Evolutionary conservation across 2,113 vertebrate species (phyloP).

Genomic region (Erpornis zantholeuca): DNA sequence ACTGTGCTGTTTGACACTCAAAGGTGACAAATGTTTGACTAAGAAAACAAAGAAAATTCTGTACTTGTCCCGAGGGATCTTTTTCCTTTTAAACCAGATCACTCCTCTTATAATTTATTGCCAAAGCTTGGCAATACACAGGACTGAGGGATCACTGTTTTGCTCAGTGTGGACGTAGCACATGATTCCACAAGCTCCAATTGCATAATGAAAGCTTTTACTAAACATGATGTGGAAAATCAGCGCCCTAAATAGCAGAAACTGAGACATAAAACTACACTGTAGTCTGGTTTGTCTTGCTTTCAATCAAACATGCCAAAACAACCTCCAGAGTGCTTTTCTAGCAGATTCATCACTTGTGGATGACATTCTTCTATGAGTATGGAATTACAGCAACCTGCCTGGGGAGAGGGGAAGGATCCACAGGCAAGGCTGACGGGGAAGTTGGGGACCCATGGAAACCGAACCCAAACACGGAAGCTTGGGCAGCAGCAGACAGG

Average conservation of each 20-base stretch:
- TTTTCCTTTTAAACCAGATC: not conserved
- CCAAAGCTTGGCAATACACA: not conserved
- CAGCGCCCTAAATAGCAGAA: not conserved
- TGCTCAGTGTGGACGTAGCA: not conserved
- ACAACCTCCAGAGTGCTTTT: not conserved
- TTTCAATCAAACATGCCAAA: not conserved
- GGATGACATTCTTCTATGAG: fast-evolving
- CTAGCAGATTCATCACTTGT: not conserved
- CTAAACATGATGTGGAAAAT: conserved; percentile 8
- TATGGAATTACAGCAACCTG: not conserved
- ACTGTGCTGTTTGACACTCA: not conserved
- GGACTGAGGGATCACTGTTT: conserved; percentile 24
- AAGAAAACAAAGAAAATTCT: not conserved
- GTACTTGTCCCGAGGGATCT: not conserved
- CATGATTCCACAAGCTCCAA: conserved; percentile 42
- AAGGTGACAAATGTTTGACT: not conserved
- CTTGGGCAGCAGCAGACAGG: not conserved
- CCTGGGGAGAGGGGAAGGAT: not conserved
- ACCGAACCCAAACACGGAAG: not conserved
- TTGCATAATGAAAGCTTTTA: conserved; percentile 55
- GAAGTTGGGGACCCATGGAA: fast-evolving
- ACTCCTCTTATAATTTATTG: not conserved
- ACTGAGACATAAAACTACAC: not conserved
- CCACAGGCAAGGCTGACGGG: fast-evolving
- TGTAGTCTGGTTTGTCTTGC: not conserved